phyloP scores from a whole-genome alignment of 2,888 invertebrate genomes.

The Invenusta paracnida region DNA sequence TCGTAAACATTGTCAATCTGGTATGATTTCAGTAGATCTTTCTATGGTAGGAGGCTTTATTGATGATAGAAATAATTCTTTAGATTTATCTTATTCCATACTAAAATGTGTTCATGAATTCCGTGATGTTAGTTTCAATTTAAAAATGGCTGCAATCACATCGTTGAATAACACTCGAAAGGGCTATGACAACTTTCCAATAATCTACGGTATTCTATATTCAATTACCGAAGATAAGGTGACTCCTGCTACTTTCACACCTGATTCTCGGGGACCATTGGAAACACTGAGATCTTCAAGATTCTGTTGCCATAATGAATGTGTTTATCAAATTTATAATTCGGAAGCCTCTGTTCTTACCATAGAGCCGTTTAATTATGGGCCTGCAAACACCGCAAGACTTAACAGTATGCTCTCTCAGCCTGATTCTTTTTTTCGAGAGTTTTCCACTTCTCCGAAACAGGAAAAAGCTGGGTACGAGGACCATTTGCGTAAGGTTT shows the following conservation, averaged over 20 bases:
- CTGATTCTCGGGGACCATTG: background rate
- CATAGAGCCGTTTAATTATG: background rate
- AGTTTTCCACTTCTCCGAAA: constrained; percentile 20
- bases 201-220: background rate
- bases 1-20: background rate
- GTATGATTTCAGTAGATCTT: background rate
- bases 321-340: background rate
- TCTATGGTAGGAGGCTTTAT: constrained; percentile 1
- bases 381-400: background rate
- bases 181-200: background rate
- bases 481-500: background rate
- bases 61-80: background rate
- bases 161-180: background rate
- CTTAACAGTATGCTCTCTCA: background rate
- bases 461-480: constrained; percentile 28
- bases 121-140: background rate
- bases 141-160: constrained; percentile 7
- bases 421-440: background rate
- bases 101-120: background rate
- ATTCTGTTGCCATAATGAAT: constrained; percentile 1
- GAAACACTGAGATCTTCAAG: background rate
- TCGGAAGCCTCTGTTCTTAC: background rate
- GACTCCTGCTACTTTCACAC: background rate
- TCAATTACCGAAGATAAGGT: background rate
- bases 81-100: background rate